Percentiles rank a stretch among this genome's conserved stretches.
Conservation (phyloP, 1,140 invertebrate species). For the Schmidtea mediterranea region DNA sequence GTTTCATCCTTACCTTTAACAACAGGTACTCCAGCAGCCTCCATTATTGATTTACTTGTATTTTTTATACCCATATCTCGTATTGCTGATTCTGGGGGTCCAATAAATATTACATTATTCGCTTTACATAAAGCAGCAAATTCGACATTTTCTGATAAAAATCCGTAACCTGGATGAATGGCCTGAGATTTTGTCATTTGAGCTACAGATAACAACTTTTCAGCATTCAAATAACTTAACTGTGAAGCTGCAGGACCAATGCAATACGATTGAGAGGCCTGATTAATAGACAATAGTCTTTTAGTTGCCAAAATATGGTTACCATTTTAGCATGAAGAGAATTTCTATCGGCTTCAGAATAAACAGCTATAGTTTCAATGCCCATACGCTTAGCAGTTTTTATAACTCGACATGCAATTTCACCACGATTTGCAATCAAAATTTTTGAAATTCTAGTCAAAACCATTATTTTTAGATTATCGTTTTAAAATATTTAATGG, state of each 20-base stretch:
- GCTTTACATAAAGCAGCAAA: conserved; percentile 26
- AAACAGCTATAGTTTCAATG: conserved; percentile 32
- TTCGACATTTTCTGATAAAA: conserved; percentile 28
- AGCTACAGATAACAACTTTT: conserved; percentile 34
- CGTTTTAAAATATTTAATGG: no score
- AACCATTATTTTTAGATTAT: no score
- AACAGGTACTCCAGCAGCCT: conserved; percentile 60
- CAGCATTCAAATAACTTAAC: conserved; percentile 58
- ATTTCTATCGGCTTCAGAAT: conserved; percentile 11
- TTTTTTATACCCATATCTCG: conserved; percentile 95
- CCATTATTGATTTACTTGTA: conserved; percentile 78
- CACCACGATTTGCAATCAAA: conserved; percentile 38
- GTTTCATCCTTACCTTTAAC: no score
- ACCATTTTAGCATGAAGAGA: conserved; percentile 2
- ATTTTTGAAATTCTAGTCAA: not conserved
- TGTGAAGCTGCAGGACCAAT: conserved; percentile 60
- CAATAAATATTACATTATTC: conserved; percentile 24
- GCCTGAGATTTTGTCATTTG: conserved; percentile 46
- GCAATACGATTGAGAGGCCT: conserved; percentile 66
- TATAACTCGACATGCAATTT: conserved; percentile 45
- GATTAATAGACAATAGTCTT: not conserved
- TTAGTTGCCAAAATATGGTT: not conserved
- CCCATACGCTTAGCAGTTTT: conserved; percentile 33
- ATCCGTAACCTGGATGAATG: conserved; percentile 21
- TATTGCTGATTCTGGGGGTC: conserved; percentile 44